These are phyloP conservation scores for Urocyon cinereoargenteus DNA, from an alignment of 2,797 vertebrate genomes.

Conservation along the genomic window DNA sequence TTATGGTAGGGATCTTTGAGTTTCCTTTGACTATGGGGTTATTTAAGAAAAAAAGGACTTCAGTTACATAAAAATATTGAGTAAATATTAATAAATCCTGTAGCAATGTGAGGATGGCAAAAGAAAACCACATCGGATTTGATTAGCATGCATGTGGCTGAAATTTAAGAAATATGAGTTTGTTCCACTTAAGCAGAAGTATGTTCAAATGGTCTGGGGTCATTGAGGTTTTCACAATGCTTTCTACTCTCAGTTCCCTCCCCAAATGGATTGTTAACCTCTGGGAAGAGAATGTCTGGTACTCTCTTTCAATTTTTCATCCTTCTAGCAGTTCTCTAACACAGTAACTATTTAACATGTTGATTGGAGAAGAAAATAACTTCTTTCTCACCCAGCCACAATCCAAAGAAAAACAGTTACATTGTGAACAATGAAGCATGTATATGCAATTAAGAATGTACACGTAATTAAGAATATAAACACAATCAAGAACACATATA, in stretches of 20 bases:
- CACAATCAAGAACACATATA: background rate
- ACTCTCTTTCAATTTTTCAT: background rate
- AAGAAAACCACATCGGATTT: background rate
- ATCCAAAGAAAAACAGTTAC: background rate
- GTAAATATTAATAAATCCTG: background rate
- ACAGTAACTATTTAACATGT: background rate
- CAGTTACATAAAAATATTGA: background rate
- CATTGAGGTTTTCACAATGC: background rate
- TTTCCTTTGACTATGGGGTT: background rate
- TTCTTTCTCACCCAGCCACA: background rate
- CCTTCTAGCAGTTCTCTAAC: background rate
- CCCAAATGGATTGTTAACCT: background rate
- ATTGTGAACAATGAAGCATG: background rate
- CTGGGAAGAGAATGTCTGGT: background rate
- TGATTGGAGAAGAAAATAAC: constrained; percentile 10
- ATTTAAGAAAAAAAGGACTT: constrained; percentile 31
- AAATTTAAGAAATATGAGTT: background rate
- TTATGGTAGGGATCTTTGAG: background rate
- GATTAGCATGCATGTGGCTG: background rate
- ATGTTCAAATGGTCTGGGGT: background rate
- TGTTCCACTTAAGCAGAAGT: background rate
- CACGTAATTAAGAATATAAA: background rate
- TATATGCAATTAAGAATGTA: background rate
- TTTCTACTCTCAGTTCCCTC: background rate
- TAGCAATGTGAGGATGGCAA: background rate